These are phyloP conservation scores for Casuarius casuarius DNA, from an alignment of 2,113 vertebrate genomes.

Conservation along the genomic window DNA sequence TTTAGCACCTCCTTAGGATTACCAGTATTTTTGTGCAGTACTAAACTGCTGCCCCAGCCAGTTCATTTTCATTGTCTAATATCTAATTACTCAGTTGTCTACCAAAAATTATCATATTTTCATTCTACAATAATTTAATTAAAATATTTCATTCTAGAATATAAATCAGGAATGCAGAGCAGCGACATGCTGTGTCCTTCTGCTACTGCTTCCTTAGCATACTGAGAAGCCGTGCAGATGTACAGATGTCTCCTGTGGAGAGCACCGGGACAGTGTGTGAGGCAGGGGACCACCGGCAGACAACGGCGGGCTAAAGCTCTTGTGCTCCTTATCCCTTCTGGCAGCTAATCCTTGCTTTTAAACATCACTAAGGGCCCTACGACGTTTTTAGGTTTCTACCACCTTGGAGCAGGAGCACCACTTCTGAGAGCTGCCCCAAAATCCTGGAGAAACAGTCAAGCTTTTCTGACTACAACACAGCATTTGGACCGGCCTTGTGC, in stretches of 20 bases:
- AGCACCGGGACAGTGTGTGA: neutral
- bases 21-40: conserved; percentile 21
- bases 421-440: neutral
- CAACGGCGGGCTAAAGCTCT: rapidly evolving
- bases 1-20: conserved; percentile 55
- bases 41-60: conserved; percentile 38
- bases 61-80: conserved; percentile 52
- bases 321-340: neutral
- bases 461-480: neutral
- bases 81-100: conserved; percentile 11
- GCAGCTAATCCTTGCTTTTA: neutral
- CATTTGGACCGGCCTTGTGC: neutral
- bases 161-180: conserved; percentile 25
- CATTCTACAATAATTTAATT: conserved; percentile 38
- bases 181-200: neutral
- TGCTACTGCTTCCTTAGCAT: neutral
- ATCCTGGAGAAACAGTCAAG: neutral
- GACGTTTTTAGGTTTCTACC: neutral
- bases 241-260: rapidly evolving
- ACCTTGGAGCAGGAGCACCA: neutral
- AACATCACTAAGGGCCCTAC: neutral
- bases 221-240: neutral
- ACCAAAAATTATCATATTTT: conserved; percentile 43
- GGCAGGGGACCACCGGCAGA: neutral
- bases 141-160: conserved; percentile 26